These are phyloP conservation scores for Siniperca obscura DNA, from an alignment of 2,797 vertebrate genomes.

Conservation along the genomic window DNA sequence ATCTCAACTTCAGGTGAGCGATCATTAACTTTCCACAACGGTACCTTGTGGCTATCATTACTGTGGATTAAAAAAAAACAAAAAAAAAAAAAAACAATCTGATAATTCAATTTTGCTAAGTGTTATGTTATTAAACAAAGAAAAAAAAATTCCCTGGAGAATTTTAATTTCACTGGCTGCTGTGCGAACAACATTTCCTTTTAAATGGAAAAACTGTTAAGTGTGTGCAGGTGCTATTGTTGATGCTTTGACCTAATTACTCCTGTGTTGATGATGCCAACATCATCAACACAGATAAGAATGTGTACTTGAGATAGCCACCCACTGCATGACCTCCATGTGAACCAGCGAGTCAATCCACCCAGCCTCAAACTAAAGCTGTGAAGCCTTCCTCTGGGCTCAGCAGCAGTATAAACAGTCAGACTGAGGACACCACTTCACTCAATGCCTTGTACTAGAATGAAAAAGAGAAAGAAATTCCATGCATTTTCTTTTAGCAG, in stretches of 20 bases:
- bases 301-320: slow-evolving; percentile 58
- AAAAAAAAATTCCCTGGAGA: slow-evolving; percentile 6
- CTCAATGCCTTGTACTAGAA: slow-evolving; percentile 1
- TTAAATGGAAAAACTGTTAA: slow-evolving; percentile 2
- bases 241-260: slow-evolving; percentile 38
- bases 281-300: slow-evolving; percentile 54
- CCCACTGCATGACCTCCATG: slow-evolving; percentile 60
- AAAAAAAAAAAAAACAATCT: not conserved
- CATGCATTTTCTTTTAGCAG: not conserved
- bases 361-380: slow-evolving; percentile 50
- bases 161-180: slow-evolving; percentile 22
- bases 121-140: slow-evolving; percentile 30
- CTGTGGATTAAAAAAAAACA: not conserved
- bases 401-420: slow-evolving; percentile 43
- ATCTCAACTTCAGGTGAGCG: slow-evolving; percentile 9
- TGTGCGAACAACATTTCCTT: slow-evolving; percentile 4
- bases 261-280: slow-evolving; percentile 21
- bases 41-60: slow-evolving; percentile 8
- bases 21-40: slow-evolving; percentile 8
- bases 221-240: slow-evolving; percentile 9
- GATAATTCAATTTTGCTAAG: slow-evolving; percentile 25
- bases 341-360: slow-evolving; percentile 56
- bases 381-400: slow-evolving; percentile 40
- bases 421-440: slow-evolving; percentile 40
- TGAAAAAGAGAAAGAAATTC: not conserved